phyloP scores from a whole-genome alignment of 2,888 invertebrate genomes.

The Trichogramma evanescens region DNA sequence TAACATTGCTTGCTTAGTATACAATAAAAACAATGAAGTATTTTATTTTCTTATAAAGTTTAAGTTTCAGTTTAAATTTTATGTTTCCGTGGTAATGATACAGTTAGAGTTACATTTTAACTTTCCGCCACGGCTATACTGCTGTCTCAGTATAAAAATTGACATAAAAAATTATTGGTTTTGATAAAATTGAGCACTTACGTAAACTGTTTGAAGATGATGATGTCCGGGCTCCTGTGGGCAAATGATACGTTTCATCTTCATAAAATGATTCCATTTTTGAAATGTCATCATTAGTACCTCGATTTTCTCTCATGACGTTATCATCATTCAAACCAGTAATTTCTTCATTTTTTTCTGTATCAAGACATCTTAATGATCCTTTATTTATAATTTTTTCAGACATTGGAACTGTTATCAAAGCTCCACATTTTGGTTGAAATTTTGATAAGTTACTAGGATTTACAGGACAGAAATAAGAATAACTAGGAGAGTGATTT shows the following conservation, averaged over 20 bases:
- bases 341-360: conserved; percentile 41
- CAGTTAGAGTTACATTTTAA: no score
- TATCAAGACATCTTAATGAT: conserved; percentile 32
- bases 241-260: conserved; percentile 2
- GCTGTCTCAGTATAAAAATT: no score
- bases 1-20: no score
- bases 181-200: no score
- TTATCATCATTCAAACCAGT: conserved; percentile 25
- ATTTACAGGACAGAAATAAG: conserved; percentile 66
- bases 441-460: conserved; percentile 80
- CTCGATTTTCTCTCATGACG: no score
- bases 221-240: neutral
- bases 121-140: no score
- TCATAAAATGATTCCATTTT: neutral
- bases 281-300: no score
- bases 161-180: no score
- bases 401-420: conserved; percentile 74
- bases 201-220: neutral
- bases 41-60: no score
- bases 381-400: conserved; percentile 49
- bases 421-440: conserved; percentile 89
- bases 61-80: no score
- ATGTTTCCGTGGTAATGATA: no score
- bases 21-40: no score
- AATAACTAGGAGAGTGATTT: conserved; percentile 45